A percentile compares a stretch with the other conserved stretches of the same genome.
phyloP scores from a whole-genome alignment of 1,140 invertebrate species.

The Drosophila tropicalis region DNA sequence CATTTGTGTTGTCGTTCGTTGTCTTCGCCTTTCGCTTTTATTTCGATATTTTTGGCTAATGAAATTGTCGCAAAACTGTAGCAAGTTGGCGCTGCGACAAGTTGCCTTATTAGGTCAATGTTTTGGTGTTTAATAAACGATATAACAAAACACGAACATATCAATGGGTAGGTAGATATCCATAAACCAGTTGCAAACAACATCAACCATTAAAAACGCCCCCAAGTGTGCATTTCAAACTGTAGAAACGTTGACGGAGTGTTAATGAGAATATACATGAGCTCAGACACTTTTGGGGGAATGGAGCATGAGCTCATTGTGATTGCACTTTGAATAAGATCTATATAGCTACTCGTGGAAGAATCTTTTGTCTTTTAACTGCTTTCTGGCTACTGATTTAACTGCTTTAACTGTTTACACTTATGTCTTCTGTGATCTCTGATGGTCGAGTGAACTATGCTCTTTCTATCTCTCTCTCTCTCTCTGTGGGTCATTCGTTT shows the following conservation, averaged over 20 bases:
- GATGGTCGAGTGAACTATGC: not conserved
- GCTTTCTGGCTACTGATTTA: slow-evolving; percentile 32
- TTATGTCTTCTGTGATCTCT: not conserved
- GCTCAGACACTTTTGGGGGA: slow-evolving; percentile 17
- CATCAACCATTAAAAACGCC: slow-evolving; percentile 17
- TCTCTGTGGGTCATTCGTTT: slow-evolving; percentile 1
- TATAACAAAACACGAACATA: slow-evolving; percentile 43
- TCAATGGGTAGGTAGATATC: slow-evolving; percentile 28
- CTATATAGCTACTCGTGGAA: slow-evolving; percentile 17
- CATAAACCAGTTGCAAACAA: slow-evolving; percentile 46
- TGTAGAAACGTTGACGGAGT: slow-evolving; percentile 17
- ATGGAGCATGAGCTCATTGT: slow-evolving; percentile 42
- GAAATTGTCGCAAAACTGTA: slow-evolving; percentile 72
- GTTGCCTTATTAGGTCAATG: slow-evolving; percentile 65
- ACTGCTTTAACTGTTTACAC: not conserved
- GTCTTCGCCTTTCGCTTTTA: slow-evolving; percentile 64
- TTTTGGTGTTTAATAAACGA: slow-evolving; percentile 52
- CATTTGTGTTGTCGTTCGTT: slow-evolving; percentile 44
- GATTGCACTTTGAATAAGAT: slow-evolving; percentile 29
- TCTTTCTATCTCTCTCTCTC: not conserved
- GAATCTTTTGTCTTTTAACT: slow-evolving; percentile 26
- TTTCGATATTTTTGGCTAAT: slow-evolving; percentile 54
- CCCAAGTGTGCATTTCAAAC: slow-evolving; percentile 18
- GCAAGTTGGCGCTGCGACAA: slow-evolving; percentile 15
- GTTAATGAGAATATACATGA: slow-evolving; percentile 36